phyloP scores from a whole-genome alignment of 2,888 invertebrate species.

The Leptopilina syphax region DNA sequence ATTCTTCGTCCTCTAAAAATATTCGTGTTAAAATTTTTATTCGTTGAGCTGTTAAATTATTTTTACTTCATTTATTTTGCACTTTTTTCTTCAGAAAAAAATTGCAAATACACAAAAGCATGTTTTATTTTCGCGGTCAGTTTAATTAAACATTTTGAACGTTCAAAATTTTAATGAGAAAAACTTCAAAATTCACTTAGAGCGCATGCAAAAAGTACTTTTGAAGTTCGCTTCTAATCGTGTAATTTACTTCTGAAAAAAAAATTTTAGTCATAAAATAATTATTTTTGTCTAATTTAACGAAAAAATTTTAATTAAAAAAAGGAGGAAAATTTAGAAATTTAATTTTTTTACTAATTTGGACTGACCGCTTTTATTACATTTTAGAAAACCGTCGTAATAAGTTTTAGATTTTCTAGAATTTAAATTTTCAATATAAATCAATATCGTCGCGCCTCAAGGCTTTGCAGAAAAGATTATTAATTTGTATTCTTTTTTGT shows the following conservation, averaged over 20 bases:
- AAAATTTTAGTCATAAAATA: conserved; percentile 34
- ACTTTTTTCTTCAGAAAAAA: conserved; percentile 48
- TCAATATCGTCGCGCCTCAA: no score
- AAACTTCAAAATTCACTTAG: not conserved
- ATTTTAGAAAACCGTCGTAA: no score
- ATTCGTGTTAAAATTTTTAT: conserved; percentile 23
- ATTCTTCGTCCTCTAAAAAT: conserved; percentile 20
- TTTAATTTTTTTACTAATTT: no score
- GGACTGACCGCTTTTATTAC: no score
- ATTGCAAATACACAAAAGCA: conserved; percentile 63
- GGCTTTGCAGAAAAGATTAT: no score
- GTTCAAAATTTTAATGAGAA: not conserved
- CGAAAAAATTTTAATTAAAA: conserved; percentile 45
- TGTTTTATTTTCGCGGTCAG: conserved; percentile 25
- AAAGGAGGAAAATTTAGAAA: not conserved
- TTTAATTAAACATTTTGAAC: not conserved
- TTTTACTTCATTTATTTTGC: not conserved
- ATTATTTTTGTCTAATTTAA: conserved; percentile 42
- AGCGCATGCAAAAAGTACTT: not conserved
- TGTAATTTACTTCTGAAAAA: conserved; percentile 22
- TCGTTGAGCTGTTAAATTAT: conserved; percentile 15
- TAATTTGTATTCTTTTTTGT: conserved; percentile 6
- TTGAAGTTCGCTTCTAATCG: conserved; percentile 30
- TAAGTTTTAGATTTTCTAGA: no score
- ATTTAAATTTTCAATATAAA: no score